phyloP scores from a whole-genome alignment of 2,888 invertebrate species.

The Meghimatium bilineatum region DNA sequence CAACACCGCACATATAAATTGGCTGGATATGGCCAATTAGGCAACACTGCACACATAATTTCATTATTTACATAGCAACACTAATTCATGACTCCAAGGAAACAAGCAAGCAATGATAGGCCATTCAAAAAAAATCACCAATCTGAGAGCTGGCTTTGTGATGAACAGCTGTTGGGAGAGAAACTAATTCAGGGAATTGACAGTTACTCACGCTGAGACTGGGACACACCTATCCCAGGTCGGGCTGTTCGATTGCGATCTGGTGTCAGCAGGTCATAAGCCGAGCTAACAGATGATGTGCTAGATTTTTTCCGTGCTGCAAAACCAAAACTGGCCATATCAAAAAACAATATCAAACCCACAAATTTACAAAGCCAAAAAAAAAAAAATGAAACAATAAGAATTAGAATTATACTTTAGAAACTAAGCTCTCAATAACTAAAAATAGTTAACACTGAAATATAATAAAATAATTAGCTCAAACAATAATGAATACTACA shows the following conservation, averaged over 20 bases:
- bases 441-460: not conserved
- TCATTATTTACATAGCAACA: not conserved
- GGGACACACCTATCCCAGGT: constrained; percentile 87
- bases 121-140: not conserved
- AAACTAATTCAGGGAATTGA: not conserved
- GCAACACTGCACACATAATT: not conserved
- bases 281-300: constrained; percentile 50
- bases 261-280: constrained; percentile 71
- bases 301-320: constrained; percentile 66
- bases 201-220: constrained; percentile 89
- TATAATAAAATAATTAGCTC: no score
- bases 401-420: not conserved
- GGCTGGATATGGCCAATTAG: not conserved
- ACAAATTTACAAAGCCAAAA: not conserved
- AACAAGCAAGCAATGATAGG: constrained; percentile 4
- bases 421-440: not conserved
- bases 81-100: not conserved
- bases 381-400: not conserved
- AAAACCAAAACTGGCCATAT: constrained; percentile 39
- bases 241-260: constrained; percentile 80
- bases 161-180: not conserved
- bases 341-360: constrained; percentile 4
- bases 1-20: not conserved
- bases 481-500: no score
- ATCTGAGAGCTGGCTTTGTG: not conserved